Evolutionary conservation across 2,113 vertebrate species (phyloP).

Genomic region (human): GRCh38 chr11:117782001-117782500

Average conservation of each 20-base stretch:
- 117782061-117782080: conserved; percentile 69
- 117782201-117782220: conserved; percentile 26
- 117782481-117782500: background rate
- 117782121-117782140: conserved; percentile 78
- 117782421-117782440: background rate
- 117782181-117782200: background rate
- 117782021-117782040: conserved; percentile 22
- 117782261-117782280: conserved; percentile 47
- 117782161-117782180: conserved; percentile 46
- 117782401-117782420: background rate
- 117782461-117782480: background rate
- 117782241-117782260: background rate
- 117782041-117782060: conserved; percentile 5
- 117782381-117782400: conserved; percentile 12
- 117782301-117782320: conserved; percentile 58
- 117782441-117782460: background rate
- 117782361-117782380: background rate
- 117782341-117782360: background rate
- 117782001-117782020: background rate
- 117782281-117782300: background rate
- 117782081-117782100: conserved; percentile 65
- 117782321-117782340: conserved; percentile 8
- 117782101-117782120: conserved; percentile 58
- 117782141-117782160: conserved; percentile 76
- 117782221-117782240: conserved; percentile 23